phyloP scores from a whole-genome alignment of 2,113 vertebrate genomes.

The Lanius collurio region DNA sequence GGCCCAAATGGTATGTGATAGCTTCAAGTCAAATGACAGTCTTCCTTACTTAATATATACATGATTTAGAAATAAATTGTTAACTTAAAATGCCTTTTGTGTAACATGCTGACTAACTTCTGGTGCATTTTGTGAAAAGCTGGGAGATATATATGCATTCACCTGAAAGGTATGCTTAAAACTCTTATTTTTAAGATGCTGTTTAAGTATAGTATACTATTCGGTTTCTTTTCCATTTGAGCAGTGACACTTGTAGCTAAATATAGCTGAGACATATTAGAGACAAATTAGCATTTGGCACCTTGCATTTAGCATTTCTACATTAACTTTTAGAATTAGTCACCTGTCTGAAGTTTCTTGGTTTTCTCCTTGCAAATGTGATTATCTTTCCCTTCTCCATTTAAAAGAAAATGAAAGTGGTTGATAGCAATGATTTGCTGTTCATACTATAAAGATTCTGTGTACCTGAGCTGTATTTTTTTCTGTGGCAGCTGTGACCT shows the following conservation, averaged over 20 bases:
- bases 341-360: neutral
- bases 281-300: neutral
- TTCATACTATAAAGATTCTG: neutral
- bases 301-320: neutral
- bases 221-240: neutral
- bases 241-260: neutral
- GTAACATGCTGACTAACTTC: neutral
- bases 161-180: neutral
- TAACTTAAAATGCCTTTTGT: neutral
- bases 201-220: neutral
- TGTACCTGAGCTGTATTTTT: neutral
- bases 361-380: neutral
- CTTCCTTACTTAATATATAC: neutral
- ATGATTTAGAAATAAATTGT: neutral
- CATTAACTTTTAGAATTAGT: neutral
- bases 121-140: neutral
- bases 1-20: constrained; percentile 11
- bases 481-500: neutral
- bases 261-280: neutral
- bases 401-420: neutral
- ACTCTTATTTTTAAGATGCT: neutral
- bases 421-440: neutral
- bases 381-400: neutral
- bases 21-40: neutral
- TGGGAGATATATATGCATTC: rapidly evolving